Base-by-base conservation (phyloP, 2,113 vertebrate species). In the Drymodes brunneopygia region DNA sequence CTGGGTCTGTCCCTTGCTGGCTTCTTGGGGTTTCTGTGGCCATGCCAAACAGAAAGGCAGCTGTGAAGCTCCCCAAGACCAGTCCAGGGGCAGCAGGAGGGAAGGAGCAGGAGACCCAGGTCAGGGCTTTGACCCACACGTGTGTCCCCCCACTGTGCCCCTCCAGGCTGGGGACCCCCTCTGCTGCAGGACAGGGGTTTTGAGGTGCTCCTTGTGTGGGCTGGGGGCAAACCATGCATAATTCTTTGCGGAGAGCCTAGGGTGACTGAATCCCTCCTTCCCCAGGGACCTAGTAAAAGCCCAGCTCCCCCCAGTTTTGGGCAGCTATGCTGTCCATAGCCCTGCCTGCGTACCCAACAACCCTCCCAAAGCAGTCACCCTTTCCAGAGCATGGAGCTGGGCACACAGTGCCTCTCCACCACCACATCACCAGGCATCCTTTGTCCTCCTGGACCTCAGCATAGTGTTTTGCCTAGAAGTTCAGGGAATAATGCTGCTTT, bases 331-430 rank as follows among this genome's bases (percentile, higher is more conserved):
- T 70, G 61, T 42, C 56, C 0, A 0, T 7, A 25, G 22, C 3
- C 3, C 67, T 45, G 58, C 33, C 20, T 0, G 0, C 0, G 0
- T 18, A 15, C 8, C 44, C 48, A 8, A 25, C 23, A 35, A 50
- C 10, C 28, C 62, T 50, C 15, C 27, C 42, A 21, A 48, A 88
- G 14, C 23, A 18, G 19, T 36, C 18, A 1, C 12, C 35, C 16
- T 28, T 21, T 19, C 22, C 18, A 18, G 50, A 40, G 47, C 58
- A 78, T 0, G 0, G 44, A 57, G 56, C 82, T 1, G 3, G 72
- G 29, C 40, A 33, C 2, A 1, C 4, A 1, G 15, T 54, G 35
- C 51, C 51, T 51, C 47, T 70, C 38, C 15, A 65, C 10, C 10
- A 42, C 38, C 28, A 3, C 3, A 6, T 60, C 17, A 42, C 51